A percentile compares a stretch with the other conserved stretches of the same genome.
Evolutionary conservation across 2,797 vertebrate species (phyloP).

Genomic region (Liparis tanakae): DNA sequence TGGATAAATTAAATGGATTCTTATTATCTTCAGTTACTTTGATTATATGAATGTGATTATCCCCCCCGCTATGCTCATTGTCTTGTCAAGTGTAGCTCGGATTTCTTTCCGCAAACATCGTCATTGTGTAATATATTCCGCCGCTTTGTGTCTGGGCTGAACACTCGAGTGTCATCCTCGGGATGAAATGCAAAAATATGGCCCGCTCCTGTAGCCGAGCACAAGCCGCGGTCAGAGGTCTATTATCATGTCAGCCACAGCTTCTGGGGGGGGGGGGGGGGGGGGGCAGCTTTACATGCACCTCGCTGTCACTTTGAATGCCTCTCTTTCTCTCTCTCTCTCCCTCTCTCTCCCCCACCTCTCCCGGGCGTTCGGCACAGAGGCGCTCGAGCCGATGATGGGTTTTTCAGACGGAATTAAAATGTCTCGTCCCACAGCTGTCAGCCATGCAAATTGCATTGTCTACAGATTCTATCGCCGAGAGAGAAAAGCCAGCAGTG

Average conservation of each 20-base stretch:
- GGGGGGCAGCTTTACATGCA: constrained; percentile 49
- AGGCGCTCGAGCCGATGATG: constrained; percentile 54
- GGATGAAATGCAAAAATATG: constrained; percentile 45
- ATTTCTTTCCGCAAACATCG: neutral
- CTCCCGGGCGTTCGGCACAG: constrained; percentile 13
- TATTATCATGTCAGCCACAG: constrained; percentile 66
- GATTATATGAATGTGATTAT: neutral
- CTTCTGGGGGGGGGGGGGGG: constrained; percentile 28
- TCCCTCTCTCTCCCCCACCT: neutral
- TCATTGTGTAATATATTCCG: neutral
- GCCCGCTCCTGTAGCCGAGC: constrained; percentile 26
- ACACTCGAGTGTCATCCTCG: constrained; percentile 28
- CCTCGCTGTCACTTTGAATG: constrained; percentile 48
- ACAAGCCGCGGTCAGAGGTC: constrained; percentile 36
- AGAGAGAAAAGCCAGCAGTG: constrained; percentile 57
- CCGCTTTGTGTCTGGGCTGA: constrained; percentile 16
- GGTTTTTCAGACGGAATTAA: constrained; percentile 73
- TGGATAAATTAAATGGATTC: no score
- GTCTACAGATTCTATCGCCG: constrained; percentile 66
- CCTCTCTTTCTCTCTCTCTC: constrained; percentile 9
- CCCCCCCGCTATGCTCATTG: neutral
- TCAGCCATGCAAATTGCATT: constrained; percentile 77
- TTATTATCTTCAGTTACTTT: neutral
- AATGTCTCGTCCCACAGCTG: constrained; percentile 70
- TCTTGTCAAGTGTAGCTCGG: neutral